Percentiles rank a stretch among this genome's conserved stretches.
Evolutionary conservation across 2,113 vertebrate species (phyloP).

Genomic region (Caretta caretta): DNA sequence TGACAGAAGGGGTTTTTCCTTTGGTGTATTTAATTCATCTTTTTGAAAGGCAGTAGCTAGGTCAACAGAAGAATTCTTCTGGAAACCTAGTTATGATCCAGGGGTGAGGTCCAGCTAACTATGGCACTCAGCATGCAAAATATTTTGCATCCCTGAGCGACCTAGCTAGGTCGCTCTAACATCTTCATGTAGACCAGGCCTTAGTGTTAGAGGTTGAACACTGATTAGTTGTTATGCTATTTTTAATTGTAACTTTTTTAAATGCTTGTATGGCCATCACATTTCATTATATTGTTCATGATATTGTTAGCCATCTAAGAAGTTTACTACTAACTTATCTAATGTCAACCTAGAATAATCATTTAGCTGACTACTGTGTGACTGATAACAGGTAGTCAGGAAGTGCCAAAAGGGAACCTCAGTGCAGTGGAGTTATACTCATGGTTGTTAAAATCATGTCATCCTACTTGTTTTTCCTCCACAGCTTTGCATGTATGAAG

Average conservation of each 20-base stretch:
- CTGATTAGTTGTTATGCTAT: background rate
- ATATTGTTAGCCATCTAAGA: background rate
- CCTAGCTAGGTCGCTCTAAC: background rate
- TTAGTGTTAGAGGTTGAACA: background rate
- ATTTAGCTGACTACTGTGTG: slow-evolving; percentile 21
- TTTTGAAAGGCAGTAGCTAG: background rate
- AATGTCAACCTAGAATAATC: background rate
- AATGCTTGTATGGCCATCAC: background rate
- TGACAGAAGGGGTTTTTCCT: background rate
- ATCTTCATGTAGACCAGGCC: background rate
- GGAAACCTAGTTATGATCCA: background rate
- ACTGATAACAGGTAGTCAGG: background rate
- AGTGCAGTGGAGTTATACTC: background rate
- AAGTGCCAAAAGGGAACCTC: background rate
- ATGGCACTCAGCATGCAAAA: background rate
- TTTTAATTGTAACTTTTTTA: background rate
- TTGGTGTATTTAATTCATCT: background rate
- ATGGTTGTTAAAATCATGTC: background rate
- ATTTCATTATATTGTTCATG: accelerated
- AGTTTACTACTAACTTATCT: background rate
- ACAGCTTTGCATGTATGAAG: background rate
- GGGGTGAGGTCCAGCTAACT: background rate
- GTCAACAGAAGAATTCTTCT: background rate
- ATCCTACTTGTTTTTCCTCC: background rate
- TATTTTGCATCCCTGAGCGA: background rate